Evolutionary conservation across 2,888 invertebrate species (phyloP).

Genomic region (Hydropsyche betteni): DNA sequence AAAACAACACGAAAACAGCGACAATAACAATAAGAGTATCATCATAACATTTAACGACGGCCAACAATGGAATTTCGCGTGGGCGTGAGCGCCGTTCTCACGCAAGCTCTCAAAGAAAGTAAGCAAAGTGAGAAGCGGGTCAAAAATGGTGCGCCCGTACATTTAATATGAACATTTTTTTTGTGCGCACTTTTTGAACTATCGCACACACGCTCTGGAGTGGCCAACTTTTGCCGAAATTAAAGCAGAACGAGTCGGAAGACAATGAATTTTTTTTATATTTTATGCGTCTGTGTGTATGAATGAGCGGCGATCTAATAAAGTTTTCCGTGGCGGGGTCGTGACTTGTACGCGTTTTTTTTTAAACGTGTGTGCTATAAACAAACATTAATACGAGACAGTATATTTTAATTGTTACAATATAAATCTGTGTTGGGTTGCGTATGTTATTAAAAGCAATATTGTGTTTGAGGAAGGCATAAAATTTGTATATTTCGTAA

Average conservation of each 20-base stretch:
- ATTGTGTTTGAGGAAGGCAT: no score
- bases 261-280: neutral
- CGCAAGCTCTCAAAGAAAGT: slow-evolving; percentile 33
- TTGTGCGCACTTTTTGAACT: slow-evolving; percentile 4
- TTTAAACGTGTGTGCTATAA: slow-evolving; percentile 8
- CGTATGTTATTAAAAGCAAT: no score
- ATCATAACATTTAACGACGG: neutral
- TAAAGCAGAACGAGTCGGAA: slow-evolving; percentile 7
- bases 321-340: slow-evolving; percentile 4
- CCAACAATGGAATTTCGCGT: slow-evolving; percentile 32
- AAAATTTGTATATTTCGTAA: no score
- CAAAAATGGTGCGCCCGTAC: slow-evolving; percentile 24
- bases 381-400: slow-evolving; percentile 6
- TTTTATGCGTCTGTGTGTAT: neutral
- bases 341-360: slow-evolving; percentile 1
- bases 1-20: slow-evolving; percentile 1
- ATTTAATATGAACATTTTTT: neutral
- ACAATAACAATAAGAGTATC: no score
- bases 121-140: slow-evolving; percentile 38
- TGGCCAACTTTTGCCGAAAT: slow-evolving; percentile 22
- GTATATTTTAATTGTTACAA: no score
- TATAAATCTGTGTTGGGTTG: no score
- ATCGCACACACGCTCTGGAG: slow-evolving; percentile 22
- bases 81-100: slow-evolving; percentile 28
- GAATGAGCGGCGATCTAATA: neutral